phyloP scores from a whole-genome alignment of 2,797 vertebrate genomes.

The Macrochelys suwanniensis region DNA sequence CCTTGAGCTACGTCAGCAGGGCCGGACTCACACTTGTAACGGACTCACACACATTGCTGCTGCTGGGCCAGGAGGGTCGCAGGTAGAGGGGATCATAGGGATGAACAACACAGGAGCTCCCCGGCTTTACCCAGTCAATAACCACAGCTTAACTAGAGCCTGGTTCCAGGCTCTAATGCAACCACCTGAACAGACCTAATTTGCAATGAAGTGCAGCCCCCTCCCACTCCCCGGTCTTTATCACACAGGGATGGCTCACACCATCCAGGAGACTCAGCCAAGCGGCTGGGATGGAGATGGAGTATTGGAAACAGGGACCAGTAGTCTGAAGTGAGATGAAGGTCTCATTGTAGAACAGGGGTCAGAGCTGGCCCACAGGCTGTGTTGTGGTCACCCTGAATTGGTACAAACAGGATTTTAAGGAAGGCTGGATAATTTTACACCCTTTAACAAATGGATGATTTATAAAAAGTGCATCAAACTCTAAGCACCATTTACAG shows the following conservation, averaged over 20 bases:
- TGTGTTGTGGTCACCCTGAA: neutral
- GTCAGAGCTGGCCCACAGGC: too few relatives aligned
- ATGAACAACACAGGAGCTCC: neutral
- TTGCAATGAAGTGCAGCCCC: neutral
- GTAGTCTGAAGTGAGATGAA: neutral
- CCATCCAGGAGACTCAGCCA: neutral
- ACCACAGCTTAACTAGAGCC: neutral
- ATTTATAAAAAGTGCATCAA: neutral
- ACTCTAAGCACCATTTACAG: neutral
- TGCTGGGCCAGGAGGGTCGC: neutral
- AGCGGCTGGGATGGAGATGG: neutral
- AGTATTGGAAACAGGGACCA: neutral
- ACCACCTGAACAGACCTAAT: neutral
- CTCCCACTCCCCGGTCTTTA: neutral
- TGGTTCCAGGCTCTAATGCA: neutral
- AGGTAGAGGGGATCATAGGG: neutral
- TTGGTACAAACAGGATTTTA: fast-evolving
- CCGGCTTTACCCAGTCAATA: neutral
- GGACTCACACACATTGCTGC: neutral
- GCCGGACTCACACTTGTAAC: neutral
- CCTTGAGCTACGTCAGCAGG: neutral
- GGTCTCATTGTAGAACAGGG: neutral
- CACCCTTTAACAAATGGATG: neutral
- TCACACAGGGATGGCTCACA: too few relatives aligned
- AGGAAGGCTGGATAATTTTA: neutral